Conservation (phyloP, 2,888 invertebrate genomes). For the Embidobia sp. region DNA sequence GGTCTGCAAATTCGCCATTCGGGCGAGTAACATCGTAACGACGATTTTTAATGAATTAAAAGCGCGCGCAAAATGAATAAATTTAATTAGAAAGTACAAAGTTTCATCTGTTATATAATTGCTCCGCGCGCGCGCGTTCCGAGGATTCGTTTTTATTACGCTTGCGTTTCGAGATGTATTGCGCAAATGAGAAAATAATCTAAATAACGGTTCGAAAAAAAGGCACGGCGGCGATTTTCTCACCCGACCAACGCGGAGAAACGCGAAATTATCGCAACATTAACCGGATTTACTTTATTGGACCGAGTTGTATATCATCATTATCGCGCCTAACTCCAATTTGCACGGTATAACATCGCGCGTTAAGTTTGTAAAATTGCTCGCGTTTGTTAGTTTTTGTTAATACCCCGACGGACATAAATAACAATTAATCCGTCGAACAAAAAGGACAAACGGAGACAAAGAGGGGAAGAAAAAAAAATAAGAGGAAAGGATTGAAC, state of each 20-base stretch:
- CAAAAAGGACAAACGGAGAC: constrained; percentile 12
- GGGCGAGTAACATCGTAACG: constrained; percentile 19
- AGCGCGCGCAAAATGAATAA: constrained; percentile 51
- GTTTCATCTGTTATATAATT: constrained; percentile 56
- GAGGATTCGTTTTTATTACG: constrained; percentile 19
- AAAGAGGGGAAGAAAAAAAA: neutral
- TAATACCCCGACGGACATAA: constrained; percentile 26
- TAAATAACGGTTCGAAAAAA: constrained; percentile 45
- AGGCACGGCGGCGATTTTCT: constrained; percentile 9
- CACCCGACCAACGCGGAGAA: constrained; percentile 5
- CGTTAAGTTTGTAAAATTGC: constrained; percentile 42
- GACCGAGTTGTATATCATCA: constrained; percentile 47
- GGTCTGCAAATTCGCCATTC: constrained; percentile 33
- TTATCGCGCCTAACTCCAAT: constrained; percentile 36
- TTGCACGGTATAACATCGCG: constrained; percentile 32
- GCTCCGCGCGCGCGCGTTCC: constrained; percentile 11
- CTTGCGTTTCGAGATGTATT: constrained; percentile 42
- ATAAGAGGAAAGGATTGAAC: neutral
- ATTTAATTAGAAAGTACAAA: constrained; percentile 55
- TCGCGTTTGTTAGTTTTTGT: constrained; percentile 22
- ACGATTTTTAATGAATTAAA: constrained; percentile 54
- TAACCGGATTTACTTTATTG: constrained; percentile 53
- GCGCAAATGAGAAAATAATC: constrained; percentile 46
- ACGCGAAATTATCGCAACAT: constrained; percentile 52
- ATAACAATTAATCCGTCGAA: constrained; percentile 39